Conservation (phyloP, 2,888 invertebrate genomes). For the Caenorhabditis sp. region DNA sequence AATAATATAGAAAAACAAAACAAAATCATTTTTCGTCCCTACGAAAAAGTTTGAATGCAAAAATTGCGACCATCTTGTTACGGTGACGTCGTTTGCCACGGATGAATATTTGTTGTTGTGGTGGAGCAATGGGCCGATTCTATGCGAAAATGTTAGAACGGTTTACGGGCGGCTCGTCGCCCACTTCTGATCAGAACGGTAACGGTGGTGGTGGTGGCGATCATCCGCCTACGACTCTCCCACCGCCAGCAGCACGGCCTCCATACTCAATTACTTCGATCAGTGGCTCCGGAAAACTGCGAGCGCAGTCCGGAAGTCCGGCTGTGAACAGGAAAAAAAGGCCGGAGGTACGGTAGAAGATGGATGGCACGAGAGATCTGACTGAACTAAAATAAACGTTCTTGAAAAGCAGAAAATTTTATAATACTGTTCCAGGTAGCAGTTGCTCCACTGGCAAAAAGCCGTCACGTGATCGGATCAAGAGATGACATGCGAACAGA, state of each 20-base stretch:
- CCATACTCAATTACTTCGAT: slow-evolving; percentile 18
- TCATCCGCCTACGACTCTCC: background rate
- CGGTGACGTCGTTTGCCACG: slow-evolving; percentile 14
- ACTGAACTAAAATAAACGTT: background rate
- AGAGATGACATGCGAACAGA: slow-evolving; percentile 48
- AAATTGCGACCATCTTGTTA: background rate
- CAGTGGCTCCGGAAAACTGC: slow-evolving; percentile 29
- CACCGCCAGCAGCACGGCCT: slow-evolving; percentile 21
- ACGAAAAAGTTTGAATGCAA: slow-evolving; percentile 16
- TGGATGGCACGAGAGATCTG: background rate
- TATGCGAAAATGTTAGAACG: slow-evolving; percentile 59
- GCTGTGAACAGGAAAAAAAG: slow-evolving; percentile 39
- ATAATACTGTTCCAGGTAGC: slow-evolving; percentile 55
- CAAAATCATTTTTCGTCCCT: slow-evolving; percentile 21
- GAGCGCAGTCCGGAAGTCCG: slow-evolving; percentile 59
- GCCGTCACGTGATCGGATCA: slow-evolving; percentile 45
- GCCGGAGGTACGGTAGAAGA: slow-evolving; percentile 48
- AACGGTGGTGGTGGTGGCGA: background rate
- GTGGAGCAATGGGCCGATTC: slow-evolving; percentile 55
- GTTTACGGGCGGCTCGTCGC: slow-evolving; percentile 49
- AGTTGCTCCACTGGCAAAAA: slow-evolving; percentile 60
- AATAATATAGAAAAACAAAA: slow-evolving; percentile 24
- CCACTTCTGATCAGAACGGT: slow-evolving; percentile 38
- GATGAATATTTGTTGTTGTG: slow-evolving; percentile 57
- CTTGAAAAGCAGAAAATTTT: no score